Evolutionary conservation across 2,113 vertebrate genomes (phyloP).

Genomic region (Paramormyrops kingsleyae): DNA sequence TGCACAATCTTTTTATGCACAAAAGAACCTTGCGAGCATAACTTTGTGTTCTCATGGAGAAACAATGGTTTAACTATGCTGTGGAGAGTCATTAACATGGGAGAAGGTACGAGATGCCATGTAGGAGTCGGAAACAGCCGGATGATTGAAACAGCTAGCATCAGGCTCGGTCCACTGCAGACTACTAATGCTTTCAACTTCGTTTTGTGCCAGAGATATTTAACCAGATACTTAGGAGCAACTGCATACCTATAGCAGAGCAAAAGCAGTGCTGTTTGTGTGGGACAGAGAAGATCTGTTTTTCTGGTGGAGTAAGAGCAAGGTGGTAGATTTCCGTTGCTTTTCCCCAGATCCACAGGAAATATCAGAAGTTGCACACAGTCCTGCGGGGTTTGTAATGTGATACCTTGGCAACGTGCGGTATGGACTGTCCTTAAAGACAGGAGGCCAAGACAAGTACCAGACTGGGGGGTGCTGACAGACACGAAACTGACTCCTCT

Average conservation of each 20-base stretch:
- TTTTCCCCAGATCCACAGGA: not conserved
- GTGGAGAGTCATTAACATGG: not conserved
- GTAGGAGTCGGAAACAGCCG: conserved; percentile 3
- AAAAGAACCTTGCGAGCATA: not conserved
- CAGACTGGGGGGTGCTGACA: not conserved
- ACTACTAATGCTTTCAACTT: not conserved
- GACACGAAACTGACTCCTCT: not conserved
- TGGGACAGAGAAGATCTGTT: not conserved
- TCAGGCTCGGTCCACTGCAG: not conserved
- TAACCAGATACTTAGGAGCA: not conserved
- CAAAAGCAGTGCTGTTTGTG: not conserved
- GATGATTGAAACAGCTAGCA: not conserved
- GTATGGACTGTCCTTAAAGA: not conserved
- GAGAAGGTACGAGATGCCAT: not conserved
- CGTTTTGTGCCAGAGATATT: not conserved
- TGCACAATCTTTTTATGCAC: not conserved
- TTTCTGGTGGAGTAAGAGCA: not conserved
- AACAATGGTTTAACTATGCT: not conserved
- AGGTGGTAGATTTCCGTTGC: not conserved
- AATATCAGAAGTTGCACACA: not conserved
- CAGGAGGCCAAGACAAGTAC: not conserved
- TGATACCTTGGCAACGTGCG: not conserved
- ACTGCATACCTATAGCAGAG: not conserved
- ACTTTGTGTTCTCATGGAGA: not conserved
- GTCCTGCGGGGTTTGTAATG: not conserved